Evolutionary conservation across 2,113 vertebrate species (phyloP).

Genomic region (Calonectris borealis): DNA sequence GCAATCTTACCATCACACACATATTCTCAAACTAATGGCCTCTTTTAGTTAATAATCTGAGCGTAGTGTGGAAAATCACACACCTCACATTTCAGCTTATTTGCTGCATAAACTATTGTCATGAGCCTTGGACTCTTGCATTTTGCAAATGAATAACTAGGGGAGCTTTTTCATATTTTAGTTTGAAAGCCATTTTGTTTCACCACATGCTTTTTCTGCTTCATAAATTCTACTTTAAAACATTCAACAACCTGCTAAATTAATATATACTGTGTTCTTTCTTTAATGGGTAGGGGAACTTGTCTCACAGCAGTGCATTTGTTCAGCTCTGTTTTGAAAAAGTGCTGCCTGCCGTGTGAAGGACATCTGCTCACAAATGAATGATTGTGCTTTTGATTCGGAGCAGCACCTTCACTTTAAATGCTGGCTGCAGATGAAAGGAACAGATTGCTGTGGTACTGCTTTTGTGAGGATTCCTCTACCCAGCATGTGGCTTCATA

Average conservation of each 20-base stretch:
- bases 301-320: conserved; percentile 68
- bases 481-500: conserved; percentile 69
- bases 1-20: background rate
- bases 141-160: conserved; percentile 16
- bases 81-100: background rate
- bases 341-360: conserved; percentile 56
- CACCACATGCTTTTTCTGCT: conserved; percentile 57
- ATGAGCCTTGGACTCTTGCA: background rate
- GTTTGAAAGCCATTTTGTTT: conserved; percentile 65
- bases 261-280: conserved; percentile 69
- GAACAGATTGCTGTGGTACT: conserved; percentile 71
- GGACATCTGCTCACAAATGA: conserved; percentile 80
- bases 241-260: conserved; percentile 73
- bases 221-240: conserved; percentile 71
- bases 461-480: conserved; percentile 74
- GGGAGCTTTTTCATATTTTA: conserved; percentile 31
- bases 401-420: conserved; percentile 74
- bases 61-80: background rate
- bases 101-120: background rate
- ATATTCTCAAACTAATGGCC: background rate
- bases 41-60: conserved; percentile 19
- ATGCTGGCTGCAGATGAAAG: conserved; percentile 77
- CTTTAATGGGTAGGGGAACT: conserved; percentile 50
- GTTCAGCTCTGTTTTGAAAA: conserved; percentile 57
- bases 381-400: conserved; percentile 76